phyloP scores from a whole-genome alignment of 1,140 invertebrate species.

The Listronotus oregonensis region DNA sequence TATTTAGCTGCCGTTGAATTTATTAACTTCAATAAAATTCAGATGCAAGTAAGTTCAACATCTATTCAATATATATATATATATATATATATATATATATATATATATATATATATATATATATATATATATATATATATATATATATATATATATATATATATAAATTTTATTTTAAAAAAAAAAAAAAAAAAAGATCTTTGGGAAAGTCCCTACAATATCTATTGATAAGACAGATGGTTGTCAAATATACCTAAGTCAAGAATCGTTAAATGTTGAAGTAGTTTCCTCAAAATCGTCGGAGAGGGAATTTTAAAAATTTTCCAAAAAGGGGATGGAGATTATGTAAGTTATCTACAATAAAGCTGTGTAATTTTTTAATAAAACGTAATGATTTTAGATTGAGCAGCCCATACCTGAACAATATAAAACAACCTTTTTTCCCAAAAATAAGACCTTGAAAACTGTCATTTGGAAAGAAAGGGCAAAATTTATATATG shows the following conservation, averaged over 20 bases:
- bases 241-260: constrained; percentile 94
- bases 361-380: neutral
- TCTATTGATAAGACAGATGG: constrained; percentile 99
- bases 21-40: constrained; percentile 96
- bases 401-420: constrained; percentile 91
- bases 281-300: constrained; percentile 96
- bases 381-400: constrained; percentile 14
- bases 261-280: constrained; percentile 85
- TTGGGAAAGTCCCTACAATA: constrained; percentile 83
- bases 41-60: constrained; percentile 81
- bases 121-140: too few species aligned
- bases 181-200: too few species aligned
- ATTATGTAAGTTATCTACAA: constrained; percentile 66
- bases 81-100: too few species aligned
- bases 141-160: too few species aligned
- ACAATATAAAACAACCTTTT: constrained; percentile 91
- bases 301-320: constrained; percentile 97
- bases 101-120: too few species aligned
- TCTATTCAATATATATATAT: too few species aligned
- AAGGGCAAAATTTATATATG: constrained; percentile 65
- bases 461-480: constrained; percentile 71
- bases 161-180: too few species aligned
- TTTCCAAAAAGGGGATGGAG: constrained; percentile 87
- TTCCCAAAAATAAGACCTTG: constrained; percentile 68
- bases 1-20: constrained; percentile 96